Evolutionary conservation across 1,140 invertebrate species (phyloP).

Genomic region (Arion vulgaris): DNA sequence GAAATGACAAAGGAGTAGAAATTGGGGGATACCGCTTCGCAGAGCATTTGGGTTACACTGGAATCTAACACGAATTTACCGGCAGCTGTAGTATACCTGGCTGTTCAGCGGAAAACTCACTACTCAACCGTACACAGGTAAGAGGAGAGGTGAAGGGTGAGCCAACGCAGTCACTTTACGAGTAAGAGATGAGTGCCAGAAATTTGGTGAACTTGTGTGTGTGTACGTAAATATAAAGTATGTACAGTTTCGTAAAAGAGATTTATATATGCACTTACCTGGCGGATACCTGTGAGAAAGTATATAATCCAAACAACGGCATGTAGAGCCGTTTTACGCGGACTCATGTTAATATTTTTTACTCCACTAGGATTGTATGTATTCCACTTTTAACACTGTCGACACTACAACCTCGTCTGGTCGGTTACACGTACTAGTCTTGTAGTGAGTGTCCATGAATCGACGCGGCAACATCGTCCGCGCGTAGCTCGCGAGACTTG

Average conservation of each 20-base stretch:
- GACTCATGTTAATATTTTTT: neutral
- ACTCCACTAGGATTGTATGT: neutral
- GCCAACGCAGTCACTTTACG: no score
- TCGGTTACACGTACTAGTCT: neutral
- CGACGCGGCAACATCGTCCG: neutral
- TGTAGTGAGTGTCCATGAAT: neutral
- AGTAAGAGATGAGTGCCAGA: no score
- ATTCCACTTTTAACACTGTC: neutral
- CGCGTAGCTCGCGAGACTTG: neutral
- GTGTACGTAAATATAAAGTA: no score
- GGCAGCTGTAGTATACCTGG: neutral
- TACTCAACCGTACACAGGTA: neutral
- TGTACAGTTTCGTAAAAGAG: no score
- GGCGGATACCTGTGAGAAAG: neutral
- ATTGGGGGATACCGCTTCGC: neutral
- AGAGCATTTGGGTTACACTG: neutral
- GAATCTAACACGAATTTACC: neutral
- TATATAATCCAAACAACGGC: slow-evolving; percentile 23
- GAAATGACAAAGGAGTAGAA: neutral
- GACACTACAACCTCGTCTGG: neutral
- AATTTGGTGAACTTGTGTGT: no score
- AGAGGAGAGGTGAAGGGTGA: neutral
- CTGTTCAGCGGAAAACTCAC: neutral
- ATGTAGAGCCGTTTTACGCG: neutral
- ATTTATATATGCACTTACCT: slow-evolving; percentile 29